These are phyloP conservation scores for Sitta carolinensis DNA, from an alignment of 2,797 vertebrate genomes.

Conservation along the genomic window DNA sequence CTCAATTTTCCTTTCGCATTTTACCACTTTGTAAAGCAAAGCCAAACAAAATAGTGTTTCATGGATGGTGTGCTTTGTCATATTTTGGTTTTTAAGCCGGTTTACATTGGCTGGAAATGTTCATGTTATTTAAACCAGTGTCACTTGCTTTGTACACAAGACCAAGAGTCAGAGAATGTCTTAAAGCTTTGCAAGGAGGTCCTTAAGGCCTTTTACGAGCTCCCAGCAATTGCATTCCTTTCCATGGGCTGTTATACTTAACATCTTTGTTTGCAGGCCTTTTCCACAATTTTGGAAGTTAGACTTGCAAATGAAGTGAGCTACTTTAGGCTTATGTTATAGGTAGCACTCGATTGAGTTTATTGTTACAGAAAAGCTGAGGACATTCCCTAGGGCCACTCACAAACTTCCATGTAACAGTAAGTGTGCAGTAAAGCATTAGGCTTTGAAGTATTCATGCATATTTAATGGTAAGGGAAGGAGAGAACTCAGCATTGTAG, in stretches of 20 bases:
- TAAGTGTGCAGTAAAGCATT: constrained; percentile 4
- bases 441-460: constrained; percentile 36
- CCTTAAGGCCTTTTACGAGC: neutral
- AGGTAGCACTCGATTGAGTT: constrained; percentile 40
- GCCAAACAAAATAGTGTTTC: neutral
- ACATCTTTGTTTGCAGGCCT: neutral
- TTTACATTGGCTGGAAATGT: neutral
- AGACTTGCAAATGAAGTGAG: constrained; percentile 47
- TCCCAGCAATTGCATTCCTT: neutral
- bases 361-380: constrained; percentile 28
- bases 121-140: neutral
- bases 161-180: neutral
- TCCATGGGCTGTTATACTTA: neutral
- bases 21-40: neutral
- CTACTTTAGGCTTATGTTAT: neutral
- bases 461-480: constrained; percentile 17
- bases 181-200: neutral
- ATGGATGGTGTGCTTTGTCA: neutral
- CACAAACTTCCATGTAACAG: neutral
- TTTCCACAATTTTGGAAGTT: constrained; percentile 5
- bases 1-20: neutral
- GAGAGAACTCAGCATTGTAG: neutral
- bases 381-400: constrained; percentile 42
- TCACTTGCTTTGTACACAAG: neutral
- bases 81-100: neutral